These are phyloP conservation scores for Ptiloglossa arizonensis DNA, from an alignment of 1,140 invertebrate species.

Conservation along the genomic window DNA sequence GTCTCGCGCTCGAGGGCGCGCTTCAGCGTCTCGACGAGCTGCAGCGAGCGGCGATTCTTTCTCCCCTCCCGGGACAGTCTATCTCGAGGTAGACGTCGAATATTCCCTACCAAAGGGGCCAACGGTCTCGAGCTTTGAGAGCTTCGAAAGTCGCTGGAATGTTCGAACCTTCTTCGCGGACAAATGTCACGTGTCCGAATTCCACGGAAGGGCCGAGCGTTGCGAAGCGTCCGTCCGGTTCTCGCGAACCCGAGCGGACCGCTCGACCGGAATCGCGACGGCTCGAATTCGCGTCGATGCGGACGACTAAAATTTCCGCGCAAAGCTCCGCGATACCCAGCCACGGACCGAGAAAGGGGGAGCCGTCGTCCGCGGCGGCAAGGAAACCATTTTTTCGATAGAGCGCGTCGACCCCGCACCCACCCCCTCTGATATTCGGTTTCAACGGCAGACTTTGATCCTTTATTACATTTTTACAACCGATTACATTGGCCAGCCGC, in stretches of 20 bases:
- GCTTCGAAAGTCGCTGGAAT: constrained; percentile 39
- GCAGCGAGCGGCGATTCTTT: constrained; percentile 37
- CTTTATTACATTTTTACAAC: constrained; percentile 80
- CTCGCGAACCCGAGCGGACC: too few relatives aligned
- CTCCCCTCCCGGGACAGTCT: neutral
- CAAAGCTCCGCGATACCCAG: too few relatives aligned
- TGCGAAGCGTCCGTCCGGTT: too few relatives aligned
- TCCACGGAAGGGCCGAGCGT: too few relatives aligned
- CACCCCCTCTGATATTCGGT: constrained; percentile 64
- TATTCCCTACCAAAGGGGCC: constrained; percentile 38
- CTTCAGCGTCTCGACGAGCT: constrained; percentile 48
- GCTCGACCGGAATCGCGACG: too few relatives aligned
- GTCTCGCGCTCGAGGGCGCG: constrained; percentile 52
- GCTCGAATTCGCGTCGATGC: too few relatives aligned
- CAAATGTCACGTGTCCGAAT: constrained; percentile 40
- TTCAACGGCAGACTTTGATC: constrained; percentile 73
- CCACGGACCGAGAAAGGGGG: too few relatives aligned
- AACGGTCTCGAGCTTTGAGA: constrained; percentile 45
- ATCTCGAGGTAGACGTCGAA: constrained; percentile 42
- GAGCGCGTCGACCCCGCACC: neutral
- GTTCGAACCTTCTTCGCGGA: constrained; percentile 30
- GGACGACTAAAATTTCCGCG: too few relatives aligned
- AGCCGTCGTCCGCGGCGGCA: neutral
- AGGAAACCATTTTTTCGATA: constrained; percentile 6
- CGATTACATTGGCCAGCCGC: constrained; percentile 76